Base-by-base conservation (phyloP, 64 coral and sea anemone species). In the Montipora capricornis region DNA sequence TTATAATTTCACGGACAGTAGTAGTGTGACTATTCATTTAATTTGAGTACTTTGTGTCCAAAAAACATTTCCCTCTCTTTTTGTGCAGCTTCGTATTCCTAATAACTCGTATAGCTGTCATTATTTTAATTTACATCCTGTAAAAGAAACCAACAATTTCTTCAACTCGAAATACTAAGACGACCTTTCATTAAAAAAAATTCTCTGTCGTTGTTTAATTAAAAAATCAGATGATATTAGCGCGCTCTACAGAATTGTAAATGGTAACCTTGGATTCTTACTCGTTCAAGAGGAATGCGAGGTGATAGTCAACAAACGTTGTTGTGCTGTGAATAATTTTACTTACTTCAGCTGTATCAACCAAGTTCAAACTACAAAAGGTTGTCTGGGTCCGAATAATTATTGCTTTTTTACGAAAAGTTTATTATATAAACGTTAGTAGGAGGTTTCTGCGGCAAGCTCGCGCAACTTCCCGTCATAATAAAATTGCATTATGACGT, bases 261-360 rank as follows among this genome's bases (percentile, higher is more conserved):
- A 86, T 44, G 48, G 82, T 86, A 71, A 50, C 82, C 64, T 70
- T 45, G 82, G 82, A 49, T 86, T 86, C 71, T 22, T 22, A 44
- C 66, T 68, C 20, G 64, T 71, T 86, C 64, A 44, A 71, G 62
- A 49, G 82, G 82, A 50, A 86, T 86, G 82, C 44, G n/a, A 8
- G n/a, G 62, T 73, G 82, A 71, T 20, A 19, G 82, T 86, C 82
- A 86, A 86, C 66, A 86, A 86, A 86, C 82, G 4, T 14, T 6
- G 45, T 44, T 49, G 62, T 12, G 3, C 71, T 86, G 50, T 86
- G 82, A 86, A 86, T 86, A 86, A 86, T 73, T 86, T 73, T 29
- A 86, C 17, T 73, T 29, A 86, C 17, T 37, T 71, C 66, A 48
- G 17, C 44, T 86, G 44, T 70, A 37, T 49, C 44, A 86, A 73